Evolutionary conservation across 2,113 vertebrate species (phyloP), one percentile per base, ranked within the genome.

Genomic region (Lagopus leucura): DNA sequence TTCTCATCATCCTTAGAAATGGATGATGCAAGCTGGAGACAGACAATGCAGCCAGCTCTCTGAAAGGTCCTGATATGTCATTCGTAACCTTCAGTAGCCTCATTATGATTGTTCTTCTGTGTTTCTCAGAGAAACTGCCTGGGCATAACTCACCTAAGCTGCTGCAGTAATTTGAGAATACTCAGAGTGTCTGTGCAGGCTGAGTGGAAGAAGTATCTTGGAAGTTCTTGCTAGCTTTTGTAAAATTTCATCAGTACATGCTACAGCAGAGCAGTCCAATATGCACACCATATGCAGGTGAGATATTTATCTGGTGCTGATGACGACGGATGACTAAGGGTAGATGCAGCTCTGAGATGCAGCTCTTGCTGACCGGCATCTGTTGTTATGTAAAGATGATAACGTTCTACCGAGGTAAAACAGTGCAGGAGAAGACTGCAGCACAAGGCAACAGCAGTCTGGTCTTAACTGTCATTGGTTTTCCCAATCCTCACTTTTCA

Each of bases 131-230:
- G 57, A 43, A 38, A 12, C 36, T 83, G 34, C 14, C 57, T 4
- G 14, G 19, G 63, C 27, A 5, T 67, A 57, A 61, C 22, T 55
- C 5, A 0, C 48, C 48, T 67, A 74, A 60, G 32, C 15, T 60
- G 47, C 43, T 63, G 24, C 32, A 71, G n/a, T 28, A 64, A 15
- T 61, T 85, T 47, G 58, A 73, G 86, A 82, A 7, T 28, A 88
- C 69, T 47, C 18, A 4, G 28, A 48, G 27, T 64, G 55, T 34
- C 70, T 85, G 11, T 52, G 17, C 25, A 61, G 67, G 32, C 17
- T 0, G 0, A 82, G 60, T 19, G 22, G 14, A 71, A 1, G 0
- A 71, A 1, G 0, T 21, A 0, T 19, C 12, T 42, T 69, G 32
- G 57, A 63, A 19, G 43, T 69, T 89, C 54, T 38, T 61, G 10